Percentiles rank a stretch among this genome's conserved stretches.
Conservation (phyloP, 2,113 vertebrate genomes). For the Myrmecophaga tridactyla region DNA sequence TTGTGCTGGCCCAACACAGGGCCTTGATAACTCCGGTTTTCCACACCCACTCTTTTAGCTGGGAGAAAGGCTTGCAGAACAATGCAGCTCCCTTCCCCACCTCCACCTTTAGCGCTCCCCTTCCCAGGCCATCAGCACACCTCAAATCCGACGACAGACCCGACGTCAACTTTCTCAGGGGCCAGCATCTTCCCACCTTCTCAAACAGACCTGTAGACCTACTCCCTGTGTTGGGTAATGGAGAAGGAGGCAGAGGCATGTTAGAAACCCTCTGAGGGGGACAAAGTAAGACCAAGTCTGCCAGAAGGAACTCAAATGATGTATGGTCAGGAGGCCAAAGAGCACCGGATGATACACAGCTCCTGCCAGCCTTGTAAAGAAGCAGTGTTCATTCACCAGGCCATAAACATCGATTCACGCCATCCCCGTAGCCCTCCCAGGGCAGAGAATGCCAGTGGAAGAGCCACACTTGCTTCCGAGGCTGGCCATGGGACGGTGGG, state of each 20-base stretch:
- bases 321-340: neutral
- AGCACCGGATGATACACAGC: neutral
- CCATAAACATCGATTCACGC: neutral
- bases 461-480: no score
- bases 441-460: fast-evolving
- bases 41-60: neutral
- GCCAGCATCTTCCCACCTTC: neutral
- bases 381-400: neutral
- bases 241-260: neutral
- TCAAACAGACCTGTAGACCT: neutral
- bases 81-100: neutral
- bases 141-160: neutral
- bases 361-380: neutral
- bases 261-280: fast-evolving
- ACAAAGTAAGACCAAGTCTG: fast-evolving
- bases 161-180: neutral
- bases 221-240: fast-evolving
- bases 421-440: fast-evolving
- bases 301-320: neutral
- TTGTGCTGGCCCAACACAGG: neutral
- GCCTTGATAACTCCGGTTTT: neutral
- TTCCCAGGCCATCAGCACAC: neutral
- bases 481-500: neutral
- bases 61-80: neutral
- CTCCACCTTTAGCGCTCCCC: neutral